Evolutionary conservation across 2,888 invertebrate species (phyloP).

Genomic region (Tiliacea citrago): DNA sequence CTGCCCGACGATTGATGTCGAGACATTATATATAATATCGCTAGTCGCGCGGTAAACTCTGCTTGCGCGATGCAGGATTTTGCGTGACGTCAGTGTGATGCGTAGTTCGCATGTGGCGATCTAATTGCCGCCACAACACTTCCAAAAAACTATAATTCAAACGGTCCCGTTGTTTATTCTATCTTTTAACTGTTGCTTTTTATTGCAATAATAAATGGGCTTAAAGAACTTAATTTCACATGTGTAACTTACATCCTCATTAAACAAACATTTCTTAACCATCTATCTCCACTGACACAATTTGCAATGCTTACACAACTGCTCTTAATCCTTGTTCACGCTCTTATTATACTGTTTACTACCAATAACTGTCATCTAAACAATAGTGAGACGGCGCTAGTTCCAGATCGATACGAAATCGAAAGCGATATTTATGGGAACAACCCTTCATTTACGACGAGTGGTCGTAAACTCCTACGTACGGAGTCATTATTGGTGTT

Average conservation of each 20-base stretch:
- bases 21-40: too few species aligned
- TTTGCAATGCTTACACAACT: conserved; percentile 40
- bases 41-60: too few species aligned
- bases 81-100: too few species aligned
- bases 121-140: too few species aligned
- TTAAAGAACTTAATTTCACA: not conserved
- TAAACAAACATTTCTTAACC: conserved; percentile 5
- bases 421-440: conserved; percentile 69
- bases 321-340: conserved; percentile 26
- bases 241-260: not conserved
- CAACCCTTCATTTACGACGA: conserved; percentile 52
- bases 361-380: conserved; percentile 60
- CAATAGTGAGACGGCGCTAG: conserved; percentile 58
- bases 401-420: conserved; percentile 59
- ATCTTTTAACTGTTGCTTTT: not conserved
- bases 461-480: conserved; percentile 44
- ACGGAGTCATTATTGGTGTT: conserved; percentile 38
- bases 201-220: not conserved
- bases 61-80: too few species aligned
- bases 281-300: conserved; percentile 25
- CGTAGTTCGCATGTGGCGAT: too few species aligned
- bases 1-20: too few species aligned
- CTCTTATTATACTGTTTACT: conserved; percentile 56
- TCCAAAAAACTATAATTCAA: not conserved
- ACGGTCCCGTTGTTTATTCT: not conserved